Evolutionary conservation across 2,113 vertebrate species (phyloP).

Genomic region (Proterorhinus semilunaris): DNA sequence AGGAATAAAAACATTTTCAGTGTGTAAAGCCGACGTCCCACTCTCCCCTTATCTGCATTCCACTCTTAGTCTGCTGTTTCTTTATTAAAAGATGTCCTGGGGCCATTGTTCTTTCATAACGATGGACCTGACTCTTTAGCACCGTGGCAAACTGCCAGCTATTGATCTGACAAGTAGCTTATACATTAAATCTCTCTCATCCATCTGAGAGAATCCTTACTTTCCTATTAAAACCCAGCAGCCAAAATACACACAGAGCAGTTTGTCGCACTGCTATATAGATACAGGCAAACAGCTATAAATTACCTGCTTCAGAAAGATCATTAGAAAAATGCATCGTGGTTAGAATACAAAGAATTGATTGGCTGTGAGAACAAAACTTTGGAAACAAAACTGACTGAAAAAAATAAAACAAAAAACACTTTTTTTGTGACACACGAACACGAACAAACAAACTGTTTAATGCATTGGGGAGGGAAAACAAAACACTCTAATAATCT

Average conservation of each 20-base stretch:
- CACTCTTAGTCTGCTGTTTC: constrained; percentile 17
- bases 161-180: constrained; percentile 44
- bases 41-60: constrained; percentile 11
- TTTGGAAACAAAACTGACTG: not conserved
- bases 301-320: constrained; percentile 42
- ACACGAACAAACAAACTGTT: too few species aligned
- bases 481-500: too few species aligned
- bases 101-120: constrained; percentile 22
- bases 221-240: constrained; percentile 48
- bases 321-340: constrained; percentile 49
- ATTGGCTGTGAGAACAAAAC: constrained; percentile 23
- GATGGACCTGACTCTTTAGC: constrained; percentile 24
- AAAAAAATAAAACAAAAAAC: too few species aligned
- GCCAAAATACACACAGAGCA: constrained; percentile 23
- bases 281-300: constrained; percentile 25
- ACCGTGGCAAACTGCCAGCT: constrained; percentile 44
- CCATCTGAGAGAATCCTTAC: constrained; percentile 52
- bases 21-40: not conserved
- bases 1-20: not conserved
- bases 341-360: constrained; percentile 47
- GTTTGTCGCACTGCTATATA: constrained; percentile 14
- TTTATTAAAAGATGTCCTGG: constrained; percentile 28
- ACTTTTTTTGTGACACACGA: too few species aligned
- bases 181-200: constrained; percentile 39
- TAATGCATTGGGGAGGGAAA: too few species aligned